Conservation (phyloP, 2,113 vertebrate species). For the Oryzias curvinotus region DNA sequence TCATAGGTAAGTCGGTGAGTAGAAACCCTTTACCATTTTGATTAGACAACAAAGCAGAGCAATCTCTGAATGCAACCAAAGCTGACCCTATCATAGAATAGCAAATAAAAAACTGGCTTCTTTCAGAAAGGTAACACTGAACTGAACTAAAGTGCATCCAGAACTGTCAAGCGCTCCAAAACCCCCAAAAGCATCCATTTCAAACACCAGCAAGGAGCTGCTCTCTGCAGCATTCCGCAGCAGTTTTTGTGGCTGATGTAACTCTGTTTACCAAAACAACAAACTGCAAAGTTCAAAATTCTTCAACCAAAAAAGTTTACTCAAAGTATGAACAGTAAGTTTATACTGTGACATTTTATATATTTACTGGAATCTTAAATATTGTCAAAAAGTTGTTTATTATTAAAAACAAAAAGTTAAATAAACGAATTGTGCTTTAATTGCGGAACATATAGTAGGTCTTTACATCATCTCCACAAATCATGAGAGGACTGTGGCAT, state of each 20-base stretch:
- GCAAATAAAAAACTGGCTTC: too few relatives aligned
- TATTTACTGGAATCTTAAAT: neutral
- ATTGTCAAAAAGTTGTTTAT: too few relatives aligned
- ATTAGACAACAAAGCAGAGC: too few relatives aligned
- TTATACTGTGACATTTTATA: neutral
- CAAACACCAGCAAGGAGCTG: neutral
- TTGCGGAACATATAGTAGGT: slow-evolving; percentile 52
- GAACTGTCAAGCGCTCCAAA: too few relatives aligned
- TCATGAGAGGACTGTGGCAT: slow-evolving; percentile 12
- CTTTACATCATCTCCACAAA: slow-evolving; percentile 49
- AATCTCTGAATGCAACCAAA: too few relatives aligned
- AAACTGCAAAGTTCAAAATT: neutral
- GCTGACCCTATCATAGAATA: too few relatives aligned
- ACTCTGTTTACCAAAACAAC: neutral
- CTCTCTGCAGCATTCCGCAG: slow-evolving; percentile 1
- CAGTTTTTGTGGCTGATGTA: neutral
- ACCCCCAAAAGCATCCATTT: neutral
- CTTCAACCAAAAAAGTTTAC: neutral
- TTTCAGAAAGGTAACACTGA: too few relatives aligned
- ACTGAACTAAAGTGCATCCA: too few relatives aligned
- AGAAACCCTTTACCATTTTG: too few relatives aligned
- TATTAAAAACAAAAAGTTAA: too few relatives aligned
- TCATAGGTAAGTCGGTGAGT: too few relatives aligned
- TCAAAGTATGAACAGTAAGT: too few relatives aligned
- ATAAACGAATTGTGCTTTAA: slow-evolving; percentile 2